Conservation (phyloP, 1,140 invertebrate species). For the Thalassaphorura encarpata region DNA sequence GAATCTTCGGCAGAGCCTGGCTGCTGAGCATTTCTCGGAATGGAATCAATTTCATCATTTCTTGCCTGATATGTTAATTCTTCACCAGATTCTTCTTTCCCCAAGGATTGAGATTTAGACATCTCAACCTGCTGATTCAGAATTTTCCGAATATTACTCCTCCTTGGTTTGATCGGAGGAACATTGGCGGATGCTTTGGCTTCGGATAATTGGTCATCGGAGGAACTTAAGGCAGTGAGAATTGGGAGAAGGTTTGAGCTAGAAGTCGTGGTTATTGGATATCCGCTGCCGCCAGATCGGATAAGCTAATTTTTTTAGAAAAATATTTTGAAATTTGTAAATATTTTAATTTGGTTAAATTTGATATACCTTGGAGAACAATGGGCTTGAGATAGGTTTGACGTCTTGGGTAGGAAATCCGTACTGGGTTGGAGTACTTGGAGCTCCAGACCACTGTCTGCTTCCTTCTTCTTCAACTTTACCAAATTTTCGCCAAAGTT, state of each 20-base stretch:
- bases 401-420: background rate
- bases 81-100: no score
- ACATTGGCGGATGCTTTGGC: background rate
- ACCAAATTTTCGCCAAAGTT: slow-evolving; percentile 26
- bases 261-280: background rate
- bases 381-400: no score
- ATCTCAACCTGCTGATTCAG: no score
- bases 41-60: no score
- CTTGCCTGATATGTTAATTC: no score
- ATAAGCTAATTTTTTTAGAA: background rate
- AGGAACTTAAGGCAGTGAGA: slow-evolving; percentile 28
- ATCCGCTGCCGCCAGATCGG: background rate
- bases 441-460: background rate
- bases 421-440: background rate
- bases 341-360: background rate
- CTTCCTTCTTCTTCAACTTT: background rate
- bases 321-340: background rate
- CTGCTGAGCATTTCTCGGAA: no score
- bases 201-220: slow-evolving; percentile 25
- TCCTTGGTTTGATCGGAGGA: no score
- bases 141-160: no score
- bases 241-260: slow-evolving; percentile 31
- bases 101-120: no score
- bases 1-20: background rate
- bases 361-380: no score